These are phyloP conservation scores for Chloroceryle aenea DNA, from an alignment of 2,113 vertebrate species.

Conservation along the genomic window DNA sequence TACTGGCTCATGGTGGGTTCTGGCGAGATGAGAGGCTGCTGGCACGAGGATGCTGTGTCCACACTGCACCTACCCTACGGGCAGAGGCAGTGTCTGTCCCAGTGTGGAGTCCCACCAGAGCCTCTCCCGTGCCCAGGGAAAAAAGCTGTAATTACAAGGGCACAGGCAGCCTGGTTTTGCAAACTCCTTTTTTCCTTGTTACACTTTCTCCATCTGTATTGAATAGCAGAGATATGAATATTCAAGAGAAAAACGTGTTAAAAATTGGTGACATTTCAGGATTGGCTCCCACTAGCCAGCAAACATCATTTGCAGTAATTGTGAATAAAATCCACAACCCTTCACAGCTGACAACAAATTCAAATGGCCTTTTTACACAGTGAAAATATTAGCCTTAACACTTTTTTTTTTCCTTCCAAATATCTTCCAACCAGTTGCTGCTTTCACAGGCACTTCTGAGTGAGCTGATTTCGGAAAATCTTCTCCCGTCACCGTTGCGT, in stretches of 20 bases:
- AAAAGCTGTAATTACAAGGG: fast-evolving
- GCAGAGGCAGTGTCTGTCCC: neutral
- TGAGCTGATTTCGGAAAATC: neutral
- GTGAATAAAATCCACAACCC: conserved; percentile 36
- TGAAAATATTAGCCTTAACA: conserved; percentile 63
- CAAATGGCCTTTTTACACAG: conserved; percentile 51
- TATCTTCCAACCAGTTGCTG: conserved; percentile 49
- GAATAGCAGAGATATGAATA: conserved; percentile 22
- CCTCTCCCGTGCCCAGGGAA: neutral
- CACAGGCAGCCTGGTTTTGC: fast-evolving
- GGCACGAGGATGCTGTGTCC: neutral
- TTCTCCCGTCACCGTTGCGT: fast-evolving
- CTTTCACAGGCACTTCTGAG: conserved; percentile 35
- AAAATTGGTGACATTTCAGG: conserved; percentile 41
- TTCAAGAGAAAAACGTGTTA: conserved; percentile 36
- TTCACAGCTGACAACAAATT: conserved; percentile 59
- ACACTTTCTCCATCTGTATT: neutral
- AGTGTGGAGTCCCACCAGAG: fast-evolving
- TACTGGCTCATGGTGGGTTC: fast-evolving
- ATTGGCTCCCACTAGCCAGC: conserved; percentile 7
- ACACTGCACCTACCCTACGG: fast-evolving
- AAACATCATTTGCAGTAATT: conserved; percentile 30
- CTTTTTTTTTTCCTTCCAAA: neutral
- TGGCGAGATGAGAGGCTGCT: fast-evolving
- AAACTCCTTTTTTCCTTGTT: neutral